Percentiles rank a stretch among this genome's conserved stretches.
Evolutionary conservation across 2,797 vertebrate genomes (phyloP).

Genomic region (Loriculus beryllinus): DNA sequence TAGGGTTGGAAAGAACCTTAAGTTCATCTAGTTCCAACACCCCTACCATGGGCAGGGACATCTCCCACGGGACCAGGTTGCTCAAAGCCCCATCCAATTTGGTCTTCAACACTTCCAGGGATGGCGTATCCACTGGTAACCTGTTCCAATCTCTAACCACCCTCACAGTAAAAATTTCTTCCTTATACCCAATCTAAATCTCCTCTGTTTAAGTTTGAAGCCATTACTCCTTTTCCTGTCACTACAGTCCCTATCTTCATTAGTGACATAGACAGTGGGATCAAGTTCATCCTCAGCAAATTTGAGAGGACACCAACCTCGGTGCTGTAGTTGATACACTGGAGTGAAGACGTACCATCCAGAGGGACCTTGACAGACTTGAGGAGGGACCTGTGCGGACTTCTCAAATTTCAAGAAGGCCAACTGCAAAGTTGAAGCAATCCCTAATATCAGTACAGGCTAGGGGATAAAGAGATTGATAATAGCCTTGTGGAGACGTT

Average conservation of each 20-base stretch:
- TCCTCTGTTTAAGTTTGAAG: neutral
- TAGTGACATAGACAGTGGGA: neutral
- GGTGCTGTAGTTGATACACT: fast-evolving
- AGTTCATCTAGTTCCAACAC: neutral
- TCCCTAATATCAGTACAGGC: neutral
- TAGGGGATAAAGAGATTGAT: neutral
- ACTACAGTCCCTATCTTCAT: neutral
- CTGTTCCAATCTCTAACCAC: neutral
- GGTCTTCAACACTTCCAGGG: neutral
- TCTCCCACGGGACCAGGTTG: neutral
- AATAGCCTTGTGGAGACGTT: neutral
- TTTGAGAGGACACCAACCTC: neutral
- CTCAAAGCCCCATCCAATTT: neutral
- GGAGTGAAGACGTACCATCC: neutral
- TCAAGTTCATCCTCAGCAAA: neutral
- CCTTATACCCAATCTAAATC: neutral
- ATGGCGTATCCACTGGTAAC: neutral
- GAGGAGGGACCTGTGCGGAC: neutral
- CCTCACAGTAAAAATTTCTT: neutral
- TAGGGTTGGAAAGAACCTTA: neutral
- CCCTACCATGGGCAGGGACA: neutral
- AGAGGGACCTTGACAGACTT: neutral
- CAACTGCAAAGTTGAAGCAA: neutral
- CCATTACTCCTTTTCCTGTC: neutral
- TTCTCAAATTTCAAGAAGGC: neutral